Conservation (phyloP, 2,888 invertebrate species). For the Eilema depressum region DNA sequence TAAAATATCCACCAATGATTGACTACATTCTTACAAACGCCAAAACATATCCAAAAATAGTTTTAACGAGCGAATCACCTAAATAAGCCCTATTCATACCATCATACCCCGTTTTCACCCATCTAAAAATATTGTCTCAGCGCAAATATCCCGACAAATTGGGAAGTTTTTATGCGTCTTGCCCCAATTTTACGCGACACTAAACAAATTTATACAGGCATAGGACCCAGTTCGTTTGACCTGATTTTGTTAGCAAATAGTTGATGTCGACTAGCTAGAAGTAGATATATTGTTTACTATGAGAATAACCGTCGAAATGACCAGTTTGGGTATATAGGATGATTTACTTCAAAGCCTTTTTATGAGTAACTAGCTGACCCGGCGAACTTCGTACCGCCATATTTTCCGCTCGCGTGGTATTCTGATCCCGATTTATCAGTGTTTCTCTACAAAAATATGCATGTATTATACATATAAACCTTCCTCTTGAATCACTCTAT, state of each 20-base stretch:
- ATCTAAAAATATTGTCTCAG: slow-evolving; percentile 23
- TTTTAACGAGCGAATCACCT: background rate
- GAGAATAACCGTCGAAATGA: too few relatives aligned
- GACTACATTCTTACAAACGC: background rate
- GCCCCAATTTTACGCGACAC: slow-evolving; percentile 26
- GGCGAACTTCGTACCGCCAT: too few relatives aligned
- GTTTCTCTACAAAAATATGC: too few relatives aligned
- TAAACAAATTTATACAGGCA: slow-evolving; percentile 38
- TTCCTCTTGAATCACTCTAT: too few relatives aligned
- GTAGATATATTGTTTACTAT: background rate
- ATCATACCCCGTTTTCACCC: background rate
- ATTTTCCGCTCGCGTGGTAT: too few relatives aligned
- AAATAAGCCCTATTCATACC: background rate
- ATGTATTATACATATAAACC: too few relatives aligned
- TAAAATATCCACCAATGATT: background rate
- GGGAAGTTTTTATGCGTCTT: slow-evolving; percentile 23
- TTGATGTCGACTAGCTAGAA: background rate
- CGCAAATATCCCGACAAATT: slow-evolving; percentile 24
- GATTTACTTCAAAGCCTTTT: too few relatives aligned
- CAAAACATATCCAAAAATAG: background rate
- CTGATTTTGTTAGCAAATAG: slow-evolving; percentile 29
- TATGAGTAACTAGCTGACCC: too few relatives aligned
- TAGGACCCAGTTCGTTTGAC: slow-evolving; percentile 10
- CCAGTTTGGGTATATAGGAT: too few relatives aligned
- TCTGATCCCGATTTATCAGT: too few relatives aligned